Base-by-base conservation (phyloP, 2,888 invertebrate species). In the Dynastes maya region DNA sequence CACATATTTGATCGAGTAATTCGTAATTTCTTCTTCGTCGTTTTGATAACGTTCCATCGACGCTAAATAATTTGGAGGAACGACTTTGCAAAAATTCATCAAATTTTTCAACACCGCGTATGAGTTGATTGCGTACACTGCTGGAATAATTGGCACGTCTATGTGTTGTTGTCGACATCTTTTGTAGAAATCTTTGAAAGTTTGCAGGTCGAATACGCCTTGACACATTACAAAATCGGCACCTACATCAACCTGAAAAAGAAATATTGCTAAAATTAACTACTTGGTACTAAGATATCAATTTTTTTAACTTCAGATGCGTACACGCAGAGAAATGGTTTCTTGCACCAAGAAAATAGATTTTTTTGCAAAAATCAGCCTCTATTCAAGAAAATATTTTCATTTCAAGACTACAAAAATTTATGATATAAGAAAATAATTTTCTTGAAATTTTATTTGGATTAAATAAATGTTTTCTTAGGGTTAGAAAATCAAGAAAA, bases 171-270 rank as follows among this genome's bases (percentile, higher is more conserved):
- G 86, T 75, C 93, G 90, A 85, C 96, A 96, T 83, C 92, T 91
- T 27, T 89, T 86, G 1, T 92, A 89, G 86, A 94, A 97, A 53
- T 90, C 88, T 65, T 92, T 89, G 83, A 94, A 94, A 0, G 89
- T 86, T 49, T 91, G 89, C 1, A 92, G 88, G 63, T 94, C 92
- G 85, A 96, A 97, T 87, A 95, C 94, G 37, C 96, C 91, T 89
- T 98, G 97, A 0, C 97, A 96, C 80, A 98, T 92, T 79, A 98
- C 93, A 83, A 96, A 95, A 87, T 97, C 93, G 0, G 96, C 96
- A 0, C 97, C 97, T 58, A 92, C 92, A 76, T 72, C 13, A 85
- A 90, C 91, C 91, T 98, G 82, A 27, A 87, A 87, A n/a, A 75
- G 16, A 11, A 75, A 72, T n/a, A 27, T 68, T 27, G 13, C 45